Conservation (phyloP, 2,797 vertebrate genomes). For the Anguilla megastoma region DNA sequence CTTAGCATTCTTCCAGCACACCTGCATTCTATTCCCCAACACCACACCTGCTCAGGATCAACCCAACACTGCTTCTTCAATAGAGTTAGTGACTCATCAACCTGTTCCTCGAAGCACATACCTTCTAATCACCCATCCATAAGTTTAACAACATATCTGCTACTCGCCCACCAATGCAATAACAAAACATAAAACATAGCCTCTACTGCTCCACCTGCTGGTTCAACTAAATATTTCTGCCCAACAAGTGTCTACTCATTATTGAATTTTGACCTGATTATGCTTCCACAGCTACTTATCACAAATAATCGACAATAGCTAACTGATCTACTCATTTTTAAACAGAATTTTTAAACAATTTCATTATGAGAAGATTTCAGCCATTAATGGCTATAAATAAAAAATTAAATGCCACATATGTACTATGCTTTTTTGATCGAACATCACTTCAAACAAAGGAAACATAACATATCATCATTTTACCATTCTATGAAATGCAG, state of each 20-base stretch:
- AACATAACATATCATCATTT: not conserved
- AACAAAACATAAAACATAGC: not conserved
- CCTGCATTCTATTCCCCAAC: not conserved
- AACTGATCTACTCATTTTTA: not conserved
- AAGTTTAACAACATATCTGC: not conserved
- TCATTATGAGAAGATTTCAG: not conserved
- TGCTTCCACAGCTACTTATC: not conserved
- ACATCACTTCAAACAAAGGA: not conserved
- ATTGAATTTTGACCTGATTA: not conserved
- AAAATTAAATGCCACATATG: not conserved
- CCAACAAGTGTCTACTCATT: not conserved
- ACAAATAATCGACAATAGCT: not conserved
- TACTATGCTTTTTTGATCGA: not conserved
- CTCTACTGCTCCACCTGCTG: not conserved
- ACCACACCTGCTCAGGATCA: not conserved
- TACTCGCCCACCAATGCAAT: not conserved
- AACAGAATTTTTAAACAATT: not conserved
- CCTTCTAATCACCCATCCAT: not conserved
- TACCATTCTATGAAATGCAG: not conserved
- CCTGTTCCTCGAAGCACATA: not conserved
- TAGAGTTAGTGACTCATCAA: not conserved
- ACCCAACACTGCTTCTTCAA: not conserved
- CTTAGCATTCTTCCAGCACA: not conserved
- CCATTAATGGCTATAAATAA: not conserved
- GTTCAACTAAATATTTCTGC: not conserved